These are phyloP conservation scores for Scyliorhinus canicula DNA, from an alignment of 2,797 vertebrate species.

Conservation along the genomic window DNA sequence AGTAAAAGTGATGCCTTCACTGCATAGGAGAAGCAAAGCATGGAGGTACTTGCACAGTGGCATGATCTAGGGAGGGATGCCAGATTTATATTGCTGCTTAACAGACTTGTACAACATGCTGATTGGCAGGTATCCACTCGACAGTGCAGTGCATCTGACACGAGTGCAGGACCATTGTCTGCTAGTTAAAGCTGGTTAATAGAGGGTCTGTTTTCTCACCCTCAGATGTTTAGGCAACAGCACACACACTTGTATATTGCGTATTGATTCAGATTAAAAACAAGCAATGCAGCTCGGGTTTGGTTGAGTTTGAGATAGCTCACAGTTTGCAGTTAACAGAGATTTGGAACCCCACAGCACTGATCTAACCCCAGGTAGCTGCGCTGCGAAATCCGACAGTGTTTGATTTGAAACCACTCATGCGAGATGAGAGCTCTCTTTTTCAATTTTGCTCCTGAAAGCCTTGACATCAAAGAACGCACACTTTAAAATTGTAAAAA, in stretches of 20 bases:
- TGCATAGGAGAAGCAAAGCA: neutral
- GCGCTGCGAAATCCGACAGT: neutral
- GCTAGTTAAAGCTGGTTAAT: neutral
- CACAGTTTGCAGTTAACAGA: neutral
- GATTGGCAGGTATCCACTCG: neutral
- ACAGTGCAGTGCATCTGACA: neutral
- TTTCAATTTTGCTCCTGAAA: neutral
- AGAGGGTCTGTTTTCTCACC: neutral
- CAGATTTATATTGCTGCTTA: neutral
- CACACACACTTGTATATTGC: neutral
- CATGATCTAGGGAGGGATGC: neutral
- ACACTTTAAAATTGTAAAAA: neutral
- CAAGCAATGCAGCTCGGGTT: neutral
- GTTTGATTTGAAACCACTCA: neutral
- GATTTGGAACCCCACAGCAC: neutral
- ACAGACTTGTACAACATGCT: neutral
- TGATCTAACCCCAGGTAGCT: neutral
- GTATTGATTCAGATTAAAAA: neutral
- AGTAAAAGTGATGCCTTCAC: neutral
- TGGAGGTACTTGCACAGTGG: neutral
- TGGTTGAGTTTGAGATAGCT: neutral
- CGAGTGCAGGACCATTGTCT: neutral
- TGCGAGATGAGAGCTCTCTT: neutral
- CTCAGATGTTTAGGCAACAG: neutral
- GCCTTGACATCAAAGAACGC: neutral